phyloP scores from a whole-genome alignment of 2,888 invertebrate species.

The Sceliomorpha sp. region DNA sequence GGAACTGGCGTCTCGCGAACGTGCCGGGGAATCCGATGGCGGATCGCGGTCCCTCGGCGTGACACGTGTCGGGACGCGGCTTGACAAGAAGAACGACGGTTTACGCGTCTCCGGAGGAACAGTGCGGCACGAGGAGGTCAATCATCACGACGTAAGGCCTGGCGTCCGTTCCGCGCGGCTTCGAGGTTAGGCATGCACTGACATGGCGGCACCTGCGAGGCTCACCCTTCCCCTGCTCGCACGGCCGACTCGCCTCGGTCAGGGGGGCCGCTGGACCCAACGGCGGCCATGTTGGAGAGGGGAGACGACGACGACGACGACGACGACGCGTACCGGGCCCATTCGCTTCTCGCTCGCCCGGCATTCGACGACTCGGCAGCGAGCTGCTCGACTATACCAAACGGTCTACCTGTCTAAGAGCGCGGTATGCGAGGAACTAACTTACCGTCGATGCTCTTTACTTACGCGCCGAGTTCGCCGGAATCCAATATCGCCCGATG shows the following conservation, averaged over 20 bases:
- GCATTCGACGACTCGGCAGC: conserved; percentile 68
- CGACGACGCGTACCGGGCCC: conserved; percentile 31
- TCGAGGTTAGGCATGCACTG: conserved; percentile 79
- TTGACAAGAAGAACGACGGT: conserved; percentile 11
- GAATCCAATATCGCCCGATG: too few relatives aligned
- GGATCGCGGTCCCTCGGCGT: conserved; percentile 10
- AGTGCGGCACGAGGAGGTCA: conserved; percentile 50
- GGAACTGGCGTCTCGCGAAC: conserved; percentile 8
- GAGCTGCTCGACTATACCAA: conserved; percentile 70
- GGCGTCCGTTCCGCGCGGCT: conserved; percentile 76
- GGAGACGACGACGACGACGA: conserved; percentile 64
- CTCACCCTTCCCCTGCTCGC: conserved; percentile 74
- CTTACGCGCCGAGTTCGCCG: too few relatives aligned
- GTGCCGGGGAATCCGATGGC: conserved; percentile 2
- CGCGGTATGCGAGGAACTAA: conserved; percentile 68
- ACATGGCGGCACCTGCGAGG: conserved; percentile 80
- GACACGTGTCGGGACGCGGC: conserved; percentile 15
- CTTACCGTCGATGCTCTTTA: conserved; percentile 66
- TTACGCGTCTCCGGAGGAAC: conserved; percentile 34
- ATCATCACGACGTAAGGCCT: conserved; percentile 66
- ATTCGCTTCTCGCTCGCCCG: conserved; percentile 57
- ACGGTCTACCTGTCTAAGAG: conserved; percentile 65
- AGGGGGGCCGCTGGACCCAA: conserved; percentile 70
- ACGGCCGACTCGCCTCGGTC: conserved; percentile 65
- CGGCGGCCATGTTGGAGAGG: conserved; percentile 79